Percentiles rank a stretch among this genome's conserved stretches.
Evolutionary conservation across 2,797 vertebrate genomes (phyloP).

Genomic region (Oophaga sylvatica): DNA sequence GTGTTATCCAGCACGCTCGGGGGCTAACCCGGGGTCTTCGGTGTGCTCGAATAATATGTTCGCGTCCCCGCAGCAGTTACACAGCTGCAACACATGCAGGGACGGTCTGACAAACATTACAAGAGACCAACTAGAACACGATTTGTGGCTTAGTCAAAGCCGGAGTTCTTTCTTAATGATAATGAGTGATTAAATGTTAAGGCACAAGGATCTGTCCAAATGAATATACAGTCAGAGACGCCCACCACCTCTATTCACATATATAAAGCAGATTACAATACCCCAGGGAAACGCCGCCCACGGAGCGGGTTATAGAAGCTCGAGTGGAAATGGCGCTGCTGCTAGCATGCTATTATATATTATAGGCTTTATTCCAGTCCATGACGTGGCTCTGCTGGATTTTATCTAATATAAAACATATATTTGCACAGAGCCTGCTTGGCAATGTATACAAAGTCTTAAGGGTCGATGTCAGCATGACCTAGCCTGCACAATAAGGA

Average conservation of each 20-base stretch:
- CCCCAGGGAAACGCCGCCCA: background rate
- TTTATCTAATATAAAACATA: background rate
- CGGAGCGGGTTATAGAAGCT: background rate
- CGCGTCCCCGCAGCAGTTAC: no score
- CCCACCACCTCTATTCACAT: background rate
- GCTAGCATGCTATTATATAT: slow-evolving; percentile 1
- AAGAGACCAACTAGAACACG: no score
- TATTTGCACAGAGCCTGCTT: slow-evolving; percentile 26
- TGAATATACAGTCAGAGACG: background rate
- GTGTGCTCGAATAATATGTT: no score
- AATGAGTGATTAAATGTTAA: background rate
- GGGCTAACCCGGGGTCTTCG: no score
- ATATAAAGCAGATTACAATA: background rate
- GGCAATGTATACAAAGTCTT: background rate
- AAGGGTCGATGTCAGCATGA: background rate
- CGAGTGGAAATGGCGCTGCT: background rate
- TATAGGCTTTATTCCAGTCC: slow-evolving; percentile 20
- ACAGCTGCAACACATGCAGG: no score
- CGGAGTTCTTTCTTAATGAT: background rate
- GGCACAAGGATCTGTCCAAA: background rate
- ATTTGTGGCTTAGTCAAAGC: background rate
- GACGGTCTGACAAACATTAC: no score
- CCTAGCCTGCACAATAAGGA: background rate
- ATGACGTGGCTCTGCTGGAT: slow-evolving; percentile 30
- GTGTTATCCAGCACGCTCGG: no score